These are phyloP conservation scores for Fabriciana adippe DNA, from an alignment of 2,888 invertebrate species.

Conservation along the genomic window DNA sequence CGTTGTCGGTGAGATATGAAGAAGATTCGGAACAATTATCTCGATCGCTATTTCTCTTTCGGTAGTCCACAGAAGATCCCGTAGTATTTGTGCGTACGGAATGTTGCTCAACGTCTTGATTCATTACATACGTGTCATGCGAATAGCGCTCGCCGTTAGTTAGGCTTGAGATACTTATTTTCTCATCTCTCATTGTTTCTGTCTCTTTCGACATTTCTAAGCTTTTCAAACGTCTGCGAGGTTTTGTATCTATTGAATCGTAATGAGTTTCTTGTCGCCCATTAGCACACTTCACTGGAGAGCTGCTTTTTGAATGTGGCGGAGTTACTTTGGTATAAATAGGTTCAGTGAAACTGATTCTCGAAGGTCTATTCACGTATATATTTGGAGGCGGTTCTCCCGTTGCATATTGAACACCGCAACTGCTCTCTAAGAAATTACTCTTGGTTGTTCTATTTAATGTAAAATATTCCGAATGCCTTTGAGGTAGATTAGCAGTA, in stretches of 20 bases:
- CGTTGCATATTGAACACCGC: constrained; percentile 67
- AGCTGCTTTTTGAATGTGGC: constrained; percentile 65
- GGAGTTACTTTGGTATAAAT: constrained; percentile 77
- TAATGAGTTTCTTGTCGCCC: constrained; percentile 69
- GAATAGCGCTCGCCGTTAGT: constrained; percentile 71
- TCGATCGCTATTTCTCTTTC: constrained; percentile 76
- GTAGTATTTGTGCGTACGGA: constrained; percentile 73
- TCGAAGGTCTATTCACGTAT: constrained; percentile 56
- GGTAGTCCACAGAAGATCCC: constrained; percentile 69
- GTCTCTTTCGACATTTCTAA: constrained; percentile 65
- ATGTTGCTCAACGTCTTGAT: constrained; percentile 76
- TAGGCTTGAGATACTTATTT: constrained; percentile 60
- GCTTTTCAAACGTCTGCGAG: constrained; percentile 73
- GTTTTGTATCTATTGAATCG: constrained; percentile 78
- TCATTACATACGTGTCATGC: constrained; percentile 64
- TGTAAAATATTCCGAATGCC: constrained; percentile 79
- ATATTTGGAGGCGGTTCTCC: constrained; percentile 50
- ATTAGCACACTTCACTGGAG: constrained; percentile 64
- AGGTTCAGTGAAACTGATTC: constrained; percentile 73
- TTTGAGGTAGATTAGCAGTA: constrained; percentile 71
- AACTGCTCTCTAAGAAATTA: constrained; percentile 69
- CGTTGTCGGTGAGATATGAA: constrained; percentile 77
- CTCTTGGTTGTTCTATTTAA: constrained; percentile 71
- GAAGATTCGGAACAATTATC: constrained; percentile 80
- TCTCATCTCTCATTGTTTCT: constrained; percentile 60